Evolutionary conservation across 2,888 invertebrate genomes (phyloP), one percentile per base, ranked within the genome.

Genomic region (Pachycephus smyrnensis): DNA sequence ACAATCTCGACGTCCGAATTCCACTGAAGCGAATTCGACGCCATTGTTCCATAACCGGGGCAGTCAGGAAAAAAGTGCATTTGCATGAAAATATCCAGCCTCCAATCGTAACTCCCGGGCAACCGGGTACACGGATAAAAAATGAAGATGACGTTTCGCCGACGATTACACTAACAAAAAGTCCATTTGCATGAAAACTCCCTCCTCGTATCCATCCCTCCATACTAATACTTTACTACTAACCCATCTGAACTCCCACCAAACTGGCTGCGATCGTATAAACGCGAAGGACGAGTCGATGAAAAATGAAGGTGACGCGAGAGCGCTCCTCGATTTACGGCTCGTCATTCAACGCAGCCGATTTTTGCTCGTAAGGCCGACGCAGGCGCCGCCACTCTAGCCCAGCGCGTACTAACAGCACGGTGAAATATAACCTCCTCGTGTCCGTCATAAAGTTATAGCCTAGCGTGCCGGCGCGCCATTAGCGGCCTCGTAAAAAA

Each of bases 51-150:
- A 76, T 9, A 69, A 75, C 68, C 35, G 32, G 68, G 35, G 35
- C 73, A 55, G 55, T 23, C 23, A 15, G 33, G 31, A 69, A 75
- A 80, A 83, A 83, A 82, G 40, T 77, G 77, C 81, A 85, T 85
- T 85, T 85, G 85, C 85, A 86, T 85, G 83, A 86, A 85, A 85
- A 85, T 86, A 85, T 85, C 82, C 73, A 80, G 30, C 4, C 23
- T n/a, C 32, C 69, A 32, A 31, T 75, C 69, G 31, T 40, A 75
- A 23, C 32, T 71, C 15, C 0, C 40, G 11, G 71, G 23, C 71
- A 32, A 31, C 12, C 12, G 71, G 31, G 31, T 3, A 33, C 11
- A 33, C 12, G 71, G 71, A 71, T 71, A 71, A 71, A 71, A 31
- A 31, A 73, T 23, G 37, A 77, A 55, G 77, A 81, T 68, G 77